Base-by-base conservation (phyloP, 2,113 vertebrate species). In the Scartelaos histophorus region DNA sequence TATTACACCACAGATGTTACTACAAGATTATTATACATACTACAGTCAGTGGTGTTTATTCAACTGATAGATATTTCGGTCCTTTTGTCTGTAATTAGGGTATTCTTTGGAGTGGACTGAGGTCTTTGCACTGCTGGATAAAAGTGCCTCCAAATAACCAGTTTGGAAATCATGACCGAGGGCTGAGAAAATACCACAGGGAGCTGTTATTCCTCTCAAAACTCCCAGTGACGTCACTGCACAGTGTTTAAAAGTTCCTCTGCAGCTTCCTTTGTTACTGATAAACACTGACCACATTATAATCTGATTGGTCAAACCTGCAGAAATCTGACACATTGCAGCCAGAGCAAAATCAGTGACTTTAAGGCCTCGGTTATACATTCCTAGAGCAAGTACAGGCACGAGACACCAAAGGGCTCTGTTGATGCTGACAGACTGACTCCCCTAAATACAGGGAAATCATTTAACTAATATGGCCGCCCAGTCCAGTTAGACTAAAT, bases 351-450 rank as follows among this genome's bases (percentile, higher is more conserved):
- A 54, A 2, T 64, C 25, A 65, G 60, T 70, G 7, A 74, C 24
- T 10, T 53, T 54, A 29, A 62, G 71, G 82, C 76, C 61, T 78
- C 51, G 53, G 53, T 71, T 5, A 22, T 2, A 67, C 79, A 89
- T 83, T 78, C 79, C 82, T 64, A 29, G 43, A 78, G 74, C 80
- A 76, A 80, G 76, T 80, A 67, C 25, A n/a, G 81, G 19, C 86
- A 87, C 10, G 61, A 73, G 79, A 57, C 51, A 61, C 54, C 62
- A 69, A 51, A 69, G 38, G 58, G 25, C 21, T 21, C 35, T 21
- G 19, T 24, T 35, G 25, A 10, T 9, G 24, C 47, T 53, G 51
- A 53, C 54, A 43, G 38, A 9, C 38, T 13, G 22, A 25, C 70
- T 68, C 43, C n/a, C 43, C 24, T 65, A 71, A 47, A n/a, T n/a